Percentiles rank a stretch among this genome's conserved stretches.
Evolutionary conservation across 2,113 vertebrate genomes (phyloP).

Genomic region (Ranitomeya variabilis): DNA sequence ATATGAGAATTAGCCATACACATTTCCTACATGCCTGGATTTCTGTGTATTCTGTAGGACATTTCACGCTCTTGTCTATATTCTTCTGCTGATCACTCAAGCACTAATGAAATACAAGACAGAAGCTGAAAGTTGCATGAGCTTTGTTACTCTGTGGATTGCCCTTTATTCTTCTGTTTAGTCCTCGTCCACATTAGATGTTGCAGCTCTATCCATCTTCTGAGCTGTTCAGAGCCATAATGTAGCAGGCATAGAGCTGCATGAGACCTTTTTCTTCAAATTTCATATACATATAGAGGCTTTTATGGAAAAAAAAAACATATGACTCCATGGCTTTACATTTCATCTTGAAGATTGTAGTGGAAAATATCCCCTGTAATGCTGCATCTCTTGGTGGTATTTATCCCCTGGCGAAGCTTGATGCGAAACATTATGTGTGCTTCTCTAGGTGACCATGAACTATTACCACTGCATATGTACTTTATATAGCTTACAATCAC

Average conservation of each 20-base stretch:
- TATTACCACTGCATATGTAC: too few relatives aligned
- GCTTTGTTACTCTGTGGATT: background rate
- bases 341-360: background rate
- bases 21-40: too few relatives aligned
- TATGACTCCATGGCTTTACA: too few relatives aligned
- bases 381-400: background rate
- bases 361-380: background rate
- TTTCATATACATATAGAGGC: background rate
- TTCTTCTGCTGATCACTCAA: background rate
- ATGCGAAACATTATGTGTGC: too few relatives aligned
- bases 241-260: background rate
- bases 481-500: too few relatives aligned
- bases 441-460: too few relatives aligned
- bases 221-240: too few relatives aligned
- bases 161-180: background rate
- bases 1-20: too few relatives aligned
- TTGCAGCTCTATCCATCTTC: background rate
- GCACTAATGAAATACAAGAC: background rate
- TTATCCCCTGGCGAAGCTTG: too few relatives aligned
- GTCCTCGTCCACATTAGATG: background rate
- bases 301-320: background rate
- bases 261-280: background rate
- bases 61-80: background rate
- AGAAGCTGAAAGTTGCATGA: background rate
- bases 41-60: background rate